These are phyloP conservation scores for Coremacera marginata DNA, from an alignment of 2,888 invertebrate species.

Conservation along the genomic window DNA sequence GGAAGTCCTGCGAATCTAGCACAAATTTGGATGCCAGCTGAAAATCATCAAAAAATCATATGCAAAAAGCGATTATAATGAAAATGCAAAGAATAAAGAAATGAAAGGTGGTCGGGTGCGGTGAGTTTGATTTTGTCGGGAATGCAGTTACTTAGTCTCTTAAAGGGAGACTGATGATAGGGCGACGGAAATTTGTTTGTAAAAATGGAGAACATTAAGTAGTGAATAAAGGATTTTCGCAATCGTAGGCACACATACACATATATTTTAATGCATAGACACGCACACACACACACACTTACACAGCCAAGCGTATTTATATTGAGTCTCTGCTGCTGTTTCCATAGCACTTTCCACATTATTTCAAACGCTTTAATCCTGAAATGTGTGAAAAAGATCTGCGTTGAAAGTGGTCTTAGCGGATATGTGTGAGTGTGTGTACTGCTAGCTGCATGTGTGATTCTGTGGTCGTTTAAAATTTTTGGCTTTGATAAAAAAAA, in stretches of 20 bases:
- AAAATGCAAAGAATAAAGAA: no score
- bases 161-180: no score
- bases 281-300: not conserved
- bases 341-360: not conserved
- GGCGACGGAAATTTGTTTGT: no score
- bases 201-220: no score
- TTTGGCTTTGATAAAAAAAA: not conserved
- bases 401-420: not conserved
- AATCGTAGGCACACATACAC: not conserved
- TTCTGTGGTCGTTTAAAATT: not conserved
- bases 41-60: not conserved
- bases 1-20: constrained; percentile 14
- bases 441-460: not conserved
- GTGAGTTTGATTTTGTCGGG: no score
- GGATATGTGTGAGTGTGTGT: not conserved
- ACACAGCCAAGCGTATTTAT: not conserved
- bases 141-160: no score
- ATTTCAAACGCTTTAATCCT: not conserved
- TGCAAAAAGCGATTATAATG: constrained; percentile 5
- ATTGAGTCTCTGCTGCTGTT: no score
- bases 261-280: not conserved
- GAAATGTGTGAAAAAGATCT: not conserved
- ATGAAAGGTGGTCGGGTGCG: no score
- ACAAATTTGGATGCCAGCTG: constrained; percentile 16
- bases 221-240: not conserved